Percentiles rank a stretch among this genome's conserved stretches.
Evolutionary conservation across 1,140 invertebrate genomes (phyloP).

Genomic region (Portunus trituberculatus): DNA sequence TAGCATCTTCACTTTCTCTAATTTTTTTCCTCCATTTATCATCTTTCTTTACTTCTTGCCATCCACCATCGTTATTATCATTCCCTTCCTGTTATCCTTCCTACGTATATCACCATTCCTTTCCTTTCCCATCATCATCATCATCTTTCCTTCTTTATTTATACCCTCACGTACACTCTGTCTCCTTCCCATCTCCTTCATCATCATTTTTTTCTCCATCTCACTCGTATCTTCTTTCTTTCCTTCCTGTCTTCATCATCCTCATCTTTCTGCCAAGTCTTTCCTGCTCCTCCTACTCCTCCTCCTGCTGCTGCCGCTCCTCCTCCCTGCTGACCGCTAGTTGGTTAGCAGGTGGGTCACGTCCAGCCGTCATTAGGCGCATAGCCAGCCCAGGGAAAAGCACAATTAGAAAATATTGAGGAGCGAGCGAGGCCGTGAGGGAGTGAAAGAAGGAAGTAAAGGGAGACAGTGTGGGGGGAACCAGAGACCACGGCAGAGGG

Average conservation of each 20-base stretch:
- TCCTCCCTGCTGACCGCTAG: background rate
- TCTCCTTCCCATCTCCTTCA: background rate
- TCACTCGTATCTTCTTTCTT: background rate
- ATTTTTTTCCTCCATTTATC: too few relatives aligned
- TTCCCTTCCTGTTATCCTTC: background rate
- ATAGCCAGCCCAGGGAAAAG: slow-evolving; percentile 59
- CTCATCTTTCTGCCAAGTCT: background rate
- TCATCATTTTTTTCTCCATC: background rate
- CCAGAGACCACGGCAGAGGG: background rate
- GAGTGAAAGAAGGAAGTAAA: background rate
- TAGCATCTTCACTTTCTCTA: background rate
- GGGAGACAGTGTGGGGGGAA: background rate
- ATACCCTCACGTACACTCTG: background rate
- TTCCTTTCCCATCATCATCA: background rate
- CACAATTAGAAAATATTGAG: slow-evolving; percentile 67
- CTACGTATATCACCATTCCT: background rate
- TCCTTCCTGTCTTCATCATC: background rate
- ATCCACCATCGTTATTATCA: background rate
- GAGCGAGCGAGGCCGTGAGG: slow-evolving; percentile 24
- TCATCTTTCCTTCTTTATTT: background rate
- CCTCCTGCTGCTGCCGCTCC: background rate
- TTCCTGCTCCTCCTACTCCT: background rate
- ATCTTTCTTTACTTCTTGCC: background rate
- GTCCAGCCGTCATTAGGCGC: slow-evolving; percentile 57
- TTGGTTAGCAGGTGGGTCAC: slow-evolving; percentile 60